Evolutionary conservation across 1,140 invertebrate species (phyloP).

Genomic region (Aporrectodea caliginosa): DNA sequence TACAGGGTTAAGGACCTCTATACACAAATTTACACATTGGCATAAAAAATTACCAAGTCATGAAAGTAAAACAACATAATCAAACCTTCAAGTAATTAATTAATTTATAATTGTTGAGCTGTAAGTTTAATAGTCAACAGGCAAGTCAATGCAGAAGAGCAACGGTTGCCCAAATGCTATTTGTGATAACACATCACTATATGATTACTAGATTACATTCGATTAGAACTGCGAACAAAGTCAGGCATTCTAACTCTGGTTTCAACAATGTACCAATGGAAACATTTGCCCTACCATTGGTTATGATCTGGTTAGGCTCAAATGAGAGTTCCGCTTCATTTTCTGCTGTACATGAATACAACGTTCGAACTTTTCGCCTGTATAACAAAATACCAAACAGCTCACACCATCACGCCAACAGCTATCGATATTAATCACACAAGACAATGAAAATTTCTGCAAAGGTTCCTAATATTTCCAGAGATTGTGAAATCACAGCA

Average conservation of each 20-base stretch:
- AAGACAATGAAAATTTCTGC: not conserved
- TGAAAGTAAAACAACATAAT: too few relatives aligned
- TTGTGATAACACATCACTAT: not conserved
- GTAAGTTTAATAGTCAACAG: too few relatives aligned
- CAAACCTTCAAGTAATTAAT: too few relatives aligned
- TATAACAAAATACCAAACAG: conserved; percentile 35
- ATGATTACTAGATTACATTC: not conserved
- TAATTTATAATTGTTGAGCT: too few relatives aligned
- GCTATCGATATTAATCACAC: too few relatives aligned
- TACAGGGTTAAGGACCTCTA: too few relatives aligned
- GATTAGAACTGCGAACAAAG: too few relatives aligned
- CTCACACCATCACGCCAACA: too few relatives aligned
- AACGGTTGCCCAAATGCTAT: not conserved
- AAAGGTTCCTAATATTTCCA: not conserved
- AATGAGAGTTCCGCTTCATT: conserved; percentile 95
- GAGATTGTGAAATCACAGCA: not conserved
- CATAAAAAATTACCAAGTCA: too few relatives aligned
- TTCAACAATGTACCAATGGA: too few relatives aligned
- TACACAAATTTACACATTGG: too few relatives aligned
- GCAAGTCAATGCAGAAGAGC: not conserved
- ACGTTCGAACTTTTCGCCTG: conserved; percentile 71
- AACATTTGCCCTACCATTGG: conserved; percentile 71
- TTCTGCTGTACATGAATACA: conserved; percentile 92
- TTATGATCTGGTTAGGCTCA: conserved; percentile 96
- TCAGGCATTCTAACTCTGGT: too few relatives aligned